phyloP scores from a whole-genome alignment of 1,140 invertebrate species.

The Listronotus oregonensis region DNA sequence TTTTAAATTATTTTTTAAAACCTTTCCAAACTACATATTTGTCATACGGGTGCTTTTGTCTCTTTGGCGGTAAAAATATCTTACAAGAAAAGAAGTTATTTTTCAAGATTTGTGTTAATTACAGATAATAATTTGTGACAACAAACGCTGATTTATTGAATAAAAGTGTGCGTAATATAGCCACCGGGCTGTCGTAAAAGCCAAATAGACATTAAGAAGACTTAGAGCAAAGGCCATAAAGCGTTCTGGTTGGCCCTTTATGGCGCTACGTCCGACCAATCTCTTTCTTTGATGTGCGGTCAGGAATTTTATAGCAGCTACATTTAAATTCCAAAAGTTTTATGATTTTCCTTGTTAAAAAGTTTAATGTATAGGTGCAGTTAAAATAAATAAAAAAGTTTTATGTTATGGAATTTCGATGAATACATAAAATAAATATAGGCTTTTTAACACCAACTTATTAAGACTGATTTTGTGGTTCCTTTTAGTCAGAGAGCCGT shows the following conservation, averaged over 20 bases:
- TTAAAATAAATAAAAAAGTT: conserved; percentile 16
- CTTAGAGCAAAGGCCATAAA: conserved; percentile 51
- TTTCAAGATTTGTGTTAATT: conserved; percentile 2
- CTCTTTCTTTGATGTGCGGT: conserved; percentile 29
- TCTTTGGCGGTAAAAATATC: no score
- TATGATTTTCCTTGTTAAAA: conserved; percentile 29
- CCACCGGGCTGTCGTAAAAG: conserved; percentile 52
- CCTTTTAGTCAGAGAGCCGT: no score
- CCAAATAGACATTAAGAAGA: conserved; percentile 57
- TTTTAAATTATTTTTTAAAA: no score
- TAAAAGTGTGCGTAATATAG: conserved; percentile 48
- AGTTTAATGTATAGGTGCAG: conserved; percentile 24
- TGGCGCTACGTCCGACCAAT: conserved; percentile 40
- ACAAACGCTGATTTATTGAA: conserved; percentile 47
- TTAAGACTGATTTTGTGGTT: not conserved
- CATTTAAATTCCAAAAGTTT: conserved; percentile 24
- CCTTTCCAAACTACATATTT: no score
- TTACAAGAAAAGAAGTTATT: not conserved
- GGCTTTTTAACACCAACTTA: conserved; percentile 21
- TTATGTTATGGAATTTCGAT: conserved; percentile 14
- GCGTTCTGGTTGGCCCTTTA: conserved; percentile 53
- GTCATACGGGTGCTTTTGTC: no score
- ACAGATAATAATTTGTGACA: conserved; percentile 19
- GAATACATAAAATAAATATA: conserved; percentile 4
- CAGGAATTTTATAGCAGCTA: conserved; percentile 27